phyloP scores from a whole-genome alignment of 2,888 invertebrate species.

The Phortica okadai region DNA sequence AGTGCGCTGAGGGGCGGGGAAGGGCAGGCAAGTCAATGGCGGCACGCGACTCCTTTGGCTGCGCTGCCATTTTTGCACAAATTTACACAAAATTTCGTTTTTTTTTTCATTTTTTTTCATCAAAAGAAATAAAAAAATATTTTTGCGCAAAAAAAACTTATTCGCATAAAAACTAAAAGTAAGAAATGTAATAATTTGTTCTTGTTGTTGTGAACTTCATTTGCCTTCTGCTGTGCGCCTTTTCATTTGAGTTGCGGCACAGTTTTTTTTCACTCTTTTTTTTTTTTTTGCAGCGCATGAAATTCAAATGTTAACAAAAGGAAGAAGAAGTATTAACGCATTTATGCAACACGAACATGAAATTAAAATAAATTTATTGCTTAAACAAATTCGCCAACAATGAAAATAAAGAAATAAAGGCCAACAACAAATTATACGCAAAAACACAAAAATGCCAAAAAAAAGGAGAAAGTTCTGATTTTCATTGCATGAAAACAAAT shows the following conservation, averaged over 20 bases:
- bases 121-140: constrained; percentile 8
- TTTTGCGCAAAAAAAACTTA: not conserved
- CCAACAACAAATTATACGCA: not conserved
- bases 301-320: constrained; percentile 5
- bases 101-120: not conserved
- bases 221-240: not conserved
- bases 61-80: constrained; percentile 26
- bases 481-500: too few relatives aligned
- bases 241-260: not conserved
- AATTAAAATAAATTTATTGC: constrained; percentile 16
- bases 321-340: not conserved
- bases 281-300: not conserved
- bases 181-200: constrained; percentile 21
- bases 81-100: constrained; percentile 23
- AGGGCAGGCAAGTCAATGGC: not conserved
- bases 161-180: constrained; percentile 15
- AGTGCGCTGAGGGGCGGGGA: not conserved
- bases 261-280: not conserved
- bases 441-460: not conserved
- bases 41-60: constrained; percentile 30
- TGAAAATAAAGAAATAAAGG: not conserved
- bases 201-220: not conserved
- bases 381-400: not conserved
- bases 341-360: not conserved
- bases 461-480: too few relatives aligned